These are phyloP conservation scores for Ochotona princeps DNA, from an alignment of 2,113 vertebrate genomes.

Conservation along the genomic window DNA sequence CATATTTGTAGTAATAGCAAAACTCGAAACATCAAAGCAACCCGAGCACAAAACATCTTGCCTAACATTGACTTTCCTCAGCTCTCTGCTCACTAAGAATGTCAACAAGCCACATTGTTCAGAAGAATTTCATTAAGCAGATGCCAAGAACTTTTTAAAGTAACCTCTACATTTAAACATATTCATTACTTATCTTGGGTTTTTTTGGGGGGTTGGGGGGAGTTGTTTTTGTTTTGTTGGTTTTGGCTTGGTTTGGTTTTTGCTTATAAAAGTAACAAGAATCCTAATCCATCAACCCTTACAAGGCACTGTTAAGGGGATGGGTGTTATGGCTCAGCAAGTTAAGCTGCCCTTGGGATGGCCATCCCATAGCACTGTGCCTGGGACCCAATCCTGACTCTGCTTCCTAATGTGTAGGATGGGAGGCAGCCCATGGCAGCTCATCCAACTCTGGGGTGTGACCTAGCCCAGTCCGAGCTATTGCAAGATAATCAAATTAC, in stretches of 20 bases:
- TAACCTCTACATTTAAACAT: not conserved
- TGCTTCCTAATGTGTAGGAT: too few relatives aligned
- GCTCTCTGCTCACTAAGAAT: not conserved
- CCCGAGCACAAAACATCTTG: constrained; percentile 27
- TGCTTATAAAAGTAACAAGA: constrained; percentile 1
- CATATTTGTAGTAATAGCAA: constrained; percentile 38
- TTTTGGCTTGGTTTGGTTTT: not conserved
- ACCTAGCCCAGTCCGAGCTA: too few relatives aligned
- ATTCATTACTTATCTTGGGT: not conserved
- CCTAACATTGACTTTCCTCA: not conserved
- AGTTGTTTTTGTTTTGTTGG: too few relatives aligned
- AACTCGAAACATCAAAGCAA: constrained; percentile 29
- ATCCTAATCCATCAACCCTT: not conserved
- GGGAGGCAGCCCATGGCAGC: too few relatives aligned
- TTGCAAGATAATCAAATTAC: not conserved
- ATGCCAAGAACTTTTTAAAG: not conserved
- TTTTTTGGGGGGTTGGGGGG: too few relatives aligned
- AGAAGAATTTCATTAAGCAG: constrained; percentile 35
- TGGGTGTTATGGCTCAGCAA: too few relatives aligned
- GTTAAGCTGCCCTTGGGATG: too few relatives aligned
- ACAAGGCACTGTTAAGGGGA: not conserved
- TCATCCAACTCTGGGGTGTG: too few relatives aligned
- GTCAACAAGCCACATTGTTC: not conserved
- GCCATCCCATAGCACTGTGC: too few relatives aligned
- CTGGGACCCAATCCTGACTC: too few relatives aligned